A percentile compares a stretch with the other conserved stretches of the same genome.
phyloP scores from a whole-genome alignment of 2,113 vertebrate genomes.

The Aviceda subcristata region DNA sequence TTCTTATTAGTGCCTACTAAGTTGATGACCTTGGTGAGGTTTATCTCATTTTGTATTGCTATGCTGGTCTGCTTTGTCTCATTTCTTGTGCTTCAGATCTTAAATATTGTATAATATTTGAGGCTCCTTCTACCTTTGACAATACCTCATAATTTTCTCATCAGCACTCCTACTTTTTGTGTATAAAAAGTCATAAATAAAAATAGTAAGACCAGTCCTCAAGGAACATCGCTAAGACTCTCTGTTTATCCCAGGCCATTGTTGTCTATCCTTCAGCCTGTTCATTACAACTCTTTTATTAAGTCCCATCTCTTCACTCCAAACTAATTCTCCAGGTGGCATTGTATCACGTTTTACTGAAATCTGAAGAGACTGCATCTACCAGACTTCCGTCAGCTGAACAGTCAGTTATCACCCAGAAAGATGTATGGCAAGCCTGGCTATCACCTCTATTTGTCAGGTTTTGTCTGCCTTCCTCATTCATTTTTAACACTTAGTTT shows the following conservation, averaged over 20 bases:
- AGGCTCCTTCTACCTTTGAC: neutral
- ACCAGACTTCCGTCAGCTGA: neutral
- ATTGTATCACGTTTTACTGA: neutral
- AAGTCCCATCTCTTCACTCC: neutral
- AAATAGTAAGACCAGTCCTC: neutral
- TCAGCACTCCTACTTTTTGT: neutral
- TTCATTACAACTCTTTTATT: neutral
- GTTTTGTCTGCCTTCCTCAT: neutral
- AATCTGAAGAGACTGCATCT: neutral
- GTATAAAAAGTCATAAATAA: neutral
- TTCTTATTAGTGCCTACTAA: neutral
- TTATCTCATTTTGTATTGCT: neutral
- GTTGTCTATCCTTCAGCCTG: neutral
- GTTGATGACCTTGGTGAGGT: neutral
- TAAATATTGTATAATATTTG: neutral
- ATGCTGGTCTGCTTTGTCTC: neutral
- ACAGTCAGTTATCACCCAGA: neutral
- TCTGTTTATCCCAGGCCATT: neutral
- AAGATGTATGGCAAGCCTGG: neutral
- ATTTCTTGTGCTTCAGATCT: neutral
- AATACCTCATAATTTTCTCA: neutral
- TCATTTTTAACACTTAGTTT: neutral
- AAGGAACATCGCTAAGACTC: accelerated
- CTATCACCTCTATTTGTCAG: neutral
- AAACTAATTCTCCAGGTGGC: neutral